These are phyloP conservation scores for Pseudocheirus occidentalis DNA, from an alignment of 2,797 vertebrate species.

Conservation along the genomic window DNA sequence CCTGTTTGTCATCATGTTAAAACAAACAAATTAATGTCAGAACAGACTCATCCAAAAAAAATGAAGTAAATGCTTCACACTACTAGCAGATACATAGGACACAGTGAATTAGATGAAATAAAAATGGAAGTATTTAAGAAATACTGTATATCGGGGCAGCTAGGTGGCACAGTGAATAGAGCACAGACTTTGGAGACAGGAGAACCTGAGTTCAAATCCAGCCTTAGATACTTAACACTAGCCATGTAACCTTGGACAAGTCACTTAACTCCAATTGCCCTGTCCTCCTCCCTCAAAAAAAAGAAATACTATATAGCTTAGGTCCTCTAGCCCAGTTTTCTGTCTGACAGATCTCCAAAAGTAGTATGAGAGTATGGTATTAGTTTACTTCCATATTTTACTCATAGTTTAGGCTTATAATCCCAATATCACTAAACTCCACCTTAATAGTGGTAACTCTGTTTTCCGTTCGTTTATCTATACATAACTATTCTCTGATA, in stretches of 20 bases:
- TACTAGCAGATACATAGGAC: conserved; percentile 4
- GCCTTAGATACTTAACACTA: no score
- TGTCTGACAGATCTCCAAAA: not conserved
- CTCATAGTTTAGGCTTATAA: conserved; percentile 7
- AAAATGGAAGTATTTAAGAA: conserved; percentile 31
- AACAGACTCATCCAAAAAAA: not conserved
- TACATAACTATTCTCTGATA: not conserved
- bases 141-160: no score
- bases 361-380: not conserved
- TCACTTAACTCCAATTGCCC: no score
- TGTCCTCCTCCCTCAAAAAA: no score
- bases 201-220: no score
- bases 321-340: not conserved
- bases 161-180: no score
- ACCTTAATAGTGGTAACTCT: not conserved
- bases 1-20: not conserved
- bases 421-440: not conserved
- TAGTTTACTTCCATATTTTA: not conserved
- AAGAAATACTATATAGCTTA: not conserved
- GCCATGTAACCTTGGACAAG: no score
- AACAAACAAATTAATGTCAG: not conserved
- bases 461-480: not conserved
- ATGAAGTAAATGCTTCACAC: not conserved
- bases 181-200: no score
- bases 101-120: conserved; percentile 10